Evolutionary conservation across 1,140 invertebrate genomes (phyloP).

Genomic region (Apis mellifera): Amel_HAv3.1 CM009937.2:11333001-11333500

Average conservation of each 20-base stretch:
- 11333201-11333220: not conserved
- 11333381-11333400: not conserved
- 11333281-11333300: not conserved
- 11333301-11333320: not conserved
- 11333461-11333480: constrained; percentile 53
- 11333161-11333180: constrained; percentile 2
- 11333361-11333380: not conserved
- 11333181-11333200: constrained; percentile 6
- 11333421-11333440: too few relatives aligned
- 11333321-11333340: not conserved
- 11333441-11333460: not conserved
- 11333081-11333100: not conserved
- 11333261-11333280: not conserved
- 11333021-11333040: not conserved
- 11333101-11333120: constrained; percentile 10
- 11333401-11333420: not conserved
- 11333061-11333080: constrained; percentile 12
- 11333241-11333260: constrained; percentile 1
- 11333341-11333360: not conserved
- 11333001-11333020: not conserved
- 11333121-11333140: not conserved
- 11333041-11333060: not conserved
- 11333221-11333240: constrained; percentile 23
- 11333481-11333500: constrained; percentile 32
- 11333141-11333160: constrained; percentile 27